These are phyloP conservation scores for Discoglossus pictus DNA, from an alignment of 2,797 vertebrate genomes.

Conservation along the genomic window DNA sequence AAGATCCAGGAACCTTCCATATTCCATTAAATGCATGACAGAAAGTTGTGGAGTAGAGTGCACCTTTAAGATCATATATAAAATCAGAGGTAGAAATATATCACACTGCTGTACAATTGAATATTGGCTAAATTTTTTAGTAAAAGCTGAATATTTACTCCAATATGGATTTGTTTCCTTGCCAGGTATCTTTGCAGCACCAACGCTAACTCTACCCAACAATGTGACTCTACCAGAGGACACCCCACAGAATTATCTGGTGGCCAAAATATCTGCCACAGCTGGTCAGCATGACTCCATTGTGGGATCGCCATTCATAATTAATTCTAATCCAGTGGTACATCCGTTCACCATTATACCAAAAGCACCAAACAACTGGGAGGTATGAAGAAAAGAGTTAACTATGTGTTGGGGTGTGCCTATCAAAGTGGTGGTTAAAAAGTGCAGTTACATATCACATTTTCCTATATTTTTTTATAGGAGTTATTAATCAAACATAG, in stretches of 20 bases:
- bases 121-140: too few relatives aligned
- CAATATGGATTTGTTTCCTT: conserved; percentile 34
- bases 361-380: conserved; percentile 48
- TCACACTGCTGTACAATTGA: too few relatives aligned
- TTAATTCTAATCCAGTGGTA: conserved; percentile 51
- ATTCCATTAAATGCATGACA: too few relatives aligned
- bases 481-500: too few relatives aligned
- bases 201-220: conserved; percentile 40
- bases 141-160: conserved; percentile 4
- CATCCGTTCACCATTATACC: conserved; percentile 53
- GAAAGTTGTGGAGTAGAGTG: too few relatives aligned
- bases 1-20: too few relatives aligned
- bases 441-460: too few relatives aligned
- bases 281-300: conserved; percentile 37
- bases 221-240: conserved; percentile 51
- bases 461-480: too few relatives aligned
- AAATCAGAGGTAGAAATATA: too few relatives aligned
- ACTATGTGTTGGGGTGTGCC: background rate
- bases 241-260: conserved; percentile 40
- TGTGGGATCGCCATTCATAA: conserved; percentile 49
- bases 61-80: too few relatives aligned
- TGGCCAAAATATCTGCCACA: conserved; percentile 33
- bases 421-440: too few relatives aligned
- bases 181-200: conserved; percentile 49
- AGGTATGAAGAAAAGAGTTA: conserved; percentile 43